These are phyloP conservation scores for Hesperia comma DNA, from an alignment of 2,888 invertebrate genomes.

Conservation along the genomic window DNA sequence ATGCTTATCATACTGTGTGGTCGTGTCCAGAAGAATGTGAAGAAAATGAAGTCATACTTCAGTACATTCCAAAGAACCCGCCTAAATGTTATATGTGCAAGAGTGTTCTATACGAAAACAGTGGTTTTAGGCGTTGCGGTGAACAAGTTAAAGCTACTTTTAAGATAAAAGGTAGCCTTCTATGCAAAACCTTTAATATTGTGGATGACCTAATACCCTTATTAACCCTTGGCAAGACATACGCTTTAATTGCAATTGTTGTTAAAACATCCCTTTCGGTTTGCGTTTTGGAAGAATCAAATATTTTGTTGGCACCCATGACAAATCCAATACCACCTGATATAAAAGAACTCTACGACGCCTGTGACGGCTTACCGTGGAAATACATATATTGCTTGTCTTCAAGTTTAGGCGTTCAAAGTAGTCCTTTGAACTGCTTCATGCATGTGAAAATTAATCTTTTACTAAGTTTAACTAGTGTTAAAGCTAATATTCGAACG, in stretches of 20 bases:
- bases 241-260: slow-evolving; percentile 55
- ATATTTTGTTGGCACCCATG: slow-evolving; percentile 53
- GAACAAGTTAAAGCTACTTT: slow-evolving; percentile 66
- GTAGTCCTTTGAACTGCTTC: slow-evolving; percentile 70
- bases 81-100: slow-evolving; percentile 69
- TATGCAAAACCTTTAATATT: slow-evolving; percentile 57
- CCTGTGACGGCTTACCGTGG: slow-evolving; percentile 66
- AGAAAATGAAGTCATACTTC: slow-evolving; percentile 68
- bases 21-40: slow-evolving; percentile 78
- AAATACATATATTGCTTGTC: slow-evolving; percentile 75
- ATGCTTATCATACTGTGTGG: slow-evolving; percentile 74
- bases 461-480: slow-evolving; percentile 68
- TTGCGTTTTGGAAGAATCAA: slow-evolving; percentile 63
- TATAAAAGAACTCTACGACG: slow-evolving; percentile 58
- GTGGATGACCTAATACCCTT: slow-evolving; percentile 64
- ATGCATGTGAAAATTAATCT: slow-evolving; percentile 74
- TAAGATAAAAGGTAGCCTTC: slow-evolving; percentile 50
- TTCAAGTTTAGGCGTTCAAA: slow-evolving; percentile 65
- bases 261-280: slow-evolving; percentile 59
- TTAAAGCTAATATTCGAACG: slow-evolving; percentile 61
- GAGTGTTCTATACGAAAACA: slow-evolving; percentile 70
- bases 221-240: slow-evolving; percentile 60
- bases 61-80: slow-evolving; percentile 66
- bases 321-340: slow-evolving; percentile 57
- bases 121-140: slow-evolving; percentile 69